Evolutionary conservation across 2,797 vertebrate genomes (phyloP).

Genomic region (Odontamblyopus lacepedii): DNA sequence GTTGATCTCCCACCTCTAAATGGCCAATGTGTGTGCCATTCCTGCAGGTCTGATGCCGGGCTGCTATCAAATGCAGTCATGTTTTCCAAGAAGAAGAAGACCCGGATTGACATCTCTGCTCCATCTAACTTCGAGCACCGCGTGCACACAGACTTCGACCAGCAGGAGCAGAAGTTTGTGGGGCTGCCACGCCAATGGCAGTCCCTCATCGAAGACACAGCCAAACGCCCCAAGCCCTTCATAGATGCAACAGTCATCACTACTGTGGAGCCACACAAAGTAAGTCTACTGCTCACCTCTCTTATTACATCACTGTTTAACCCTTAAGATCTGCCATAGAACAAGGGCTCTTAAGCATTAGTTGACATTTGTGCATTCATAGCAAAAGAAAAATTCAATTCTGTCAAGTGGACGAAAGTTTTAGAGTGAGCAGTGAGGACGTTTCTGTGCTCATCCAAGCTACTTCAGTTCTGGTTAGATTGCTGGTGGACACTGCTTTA

Average conservation of each 20-base stretch:
- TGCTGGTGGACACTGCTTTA: too few species aligned
- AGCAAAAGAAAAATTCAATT: too few species aligned
- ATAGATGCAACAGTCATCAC: constrained; percentile 90
- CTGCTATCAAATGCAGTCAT: constrained; percentile 71
- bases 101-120: constrained; percentile 92
- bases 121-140: constrained; percentile 97
- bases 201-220: constrained; percentile 94
- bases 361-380: too few species aligned
- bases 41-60: constrained; percentile 75
- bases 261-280: constrained; percentile 89
- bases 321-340: too few species aligned
- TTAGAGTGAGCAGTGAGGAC: too few species aligned
- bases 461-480: too few species aligned
- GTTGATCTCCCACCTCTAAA: neutral
- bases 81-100: constrained; percentile 95
- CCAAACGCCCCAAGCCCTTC: constrained; percentile 90
- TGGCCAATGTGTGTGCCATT: neutral
- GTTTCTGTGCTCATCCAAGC: too few species aligned
- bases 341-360: too few species aligned
- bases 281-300: constrained; percentile 36
- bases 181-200: constrained; percentile 96
- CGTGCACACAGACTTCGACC: constrained; percentile 92
- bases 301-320: too few species aligned
- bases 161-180: constrained; percentile 92
- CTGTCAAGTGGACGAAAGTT: too few species aligned